phyloP scores from a whole-genome alignment of 2,113 vertebrate genomes.

The Raja brachyura region DNA sequence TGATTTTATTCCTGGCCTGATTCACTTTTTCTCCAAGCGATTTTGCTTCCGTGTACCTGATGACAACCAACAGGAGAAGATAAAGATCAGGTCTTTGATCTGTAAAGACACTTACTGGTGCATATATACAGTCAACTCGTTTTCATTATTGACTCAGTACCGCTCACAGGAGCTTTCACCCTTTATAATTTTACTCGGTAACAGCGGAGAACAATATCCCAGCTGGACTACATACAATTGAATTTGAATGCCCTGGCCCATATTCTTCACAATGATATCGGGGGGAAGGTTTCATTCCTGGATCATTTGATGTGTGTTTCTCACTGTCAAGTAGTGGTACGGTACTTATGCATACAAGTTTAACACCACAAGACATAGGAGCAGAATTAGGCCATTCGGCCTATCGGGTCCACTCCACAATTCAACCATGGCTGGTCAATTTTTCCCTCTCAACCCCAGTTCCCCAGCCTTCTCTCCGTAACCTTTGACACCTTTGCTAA shows the following conservation, averaged over 20 bases:
- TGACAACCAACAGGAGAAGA: conserved; percentile 26
- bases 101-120: neutral
- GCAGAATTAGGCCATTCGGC: too few species aligned
- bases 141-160: neutral
- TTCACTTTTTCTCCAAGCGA: conserved; percentile 70
- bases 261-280: neutral
- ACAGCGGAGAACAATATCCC: neutral
- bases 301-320: too few species aligned
- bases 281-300: neutral
- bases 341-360: too few species aligned
- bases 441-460: too few species aligned
- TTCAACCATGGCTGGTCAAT: too few species aligned
- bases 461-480: too few species aligned
- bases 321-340: too few species aligned
- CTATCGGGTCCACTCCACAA: too few species aligned
- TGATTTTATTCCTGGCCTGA: conserved; percentile 68
- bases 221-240: neutral
- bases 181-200: neutral
- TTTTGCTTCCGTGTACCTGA: conserved; percentile 79
- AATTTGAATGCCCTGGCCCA: neutral
- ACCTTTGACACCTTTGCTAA: too few species aligned
- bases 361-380: too few species aligned
- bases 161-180: neutral
- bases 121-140: neutral
- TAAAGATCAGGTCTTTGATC: neutral